Conservation (phyloP, 2,113 vertebrate genomes). For the Pungitius pungitius region DNA sequence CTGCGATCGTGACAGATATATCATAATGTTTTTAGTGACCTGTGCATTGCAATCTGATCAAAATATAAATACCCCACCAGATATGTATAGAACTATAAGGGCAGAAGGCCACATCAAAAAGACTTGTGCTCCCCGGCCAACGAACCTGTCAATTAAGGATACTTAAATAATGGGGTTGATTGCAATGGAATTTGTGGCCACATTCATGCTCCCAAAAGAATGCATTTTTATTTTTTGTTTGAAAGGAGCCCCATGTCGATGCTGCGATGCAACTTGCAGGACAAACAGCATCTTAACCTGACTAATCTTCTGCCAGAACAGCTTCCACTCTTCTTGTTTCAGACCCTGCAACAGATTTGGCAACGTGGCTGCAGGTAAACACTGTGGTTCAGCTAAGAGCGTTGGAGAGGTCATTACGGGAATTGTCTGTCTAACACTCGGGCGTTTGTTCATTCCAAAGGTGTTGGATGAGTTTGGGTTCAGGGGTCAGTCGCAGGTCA, state of each 20-base stretch:
- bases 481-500: neutral
- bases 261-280: neutral
- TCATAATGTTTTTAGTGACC: neutral
- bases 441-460: slow-evolving; percentile 1
- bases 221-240: neutral
- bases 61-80: neutral
- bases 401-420: neutral
- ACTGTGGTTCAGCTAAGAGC: neutral
- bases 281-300: neutral
- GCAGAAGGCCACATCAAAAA: neutral
- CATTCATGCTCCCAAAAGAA: neutral
- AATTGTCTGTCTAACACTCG: neutral
- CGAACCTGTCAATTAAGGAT: neutral
- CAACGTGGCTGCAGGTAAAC: neutral
- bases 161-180: neutral
- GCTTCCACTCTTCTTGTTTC: neutral
- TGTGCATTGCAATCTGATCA: no score
- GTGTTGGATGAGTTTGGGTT: neutral
- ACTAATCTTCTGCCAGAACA: neutral
- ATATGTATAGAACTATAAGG: neutral
- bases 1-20: no score
- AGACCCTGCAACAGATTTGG: neutral
- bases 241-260: neutral
- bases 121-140: neutral
- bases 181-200: neutral